A percentile compares a stretch with the other conserved stretches of the same genome.
Evolutionary conservation across 2,113 vertebrate genomes (phyloP).

Genomic region (Halichoeres trimaculatus): DNA sequence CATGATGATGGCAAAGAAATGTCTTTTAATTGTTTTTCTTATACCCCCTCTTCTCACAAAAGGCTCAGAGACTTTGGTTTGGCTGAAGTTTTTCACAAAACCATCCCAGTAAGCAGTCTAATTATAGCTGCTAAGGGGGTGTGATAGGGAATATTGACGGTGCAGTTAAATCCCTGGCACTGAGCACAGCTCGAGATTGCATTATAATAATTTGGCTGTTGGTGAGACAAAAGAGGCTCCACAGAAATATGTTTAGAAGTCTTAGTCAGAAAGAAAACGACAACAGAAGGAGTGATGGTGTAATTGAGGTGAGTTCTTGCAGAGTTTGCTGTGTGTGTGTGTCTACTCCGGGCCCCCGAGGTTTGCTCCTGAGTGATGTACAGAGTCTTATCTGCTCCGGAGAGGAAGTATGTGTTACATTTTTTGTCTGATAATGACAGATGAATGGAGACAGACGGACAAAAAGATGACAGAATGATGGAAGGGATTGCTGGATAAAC

Average conservation of each 20-base stretch:
- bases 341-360: constrained; percentile 2
- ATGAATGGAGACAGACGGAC: constrained; percentile 68
- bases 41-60: constrained; percentile 32
- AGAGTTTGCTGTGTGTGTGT: constrained; percentile 36
- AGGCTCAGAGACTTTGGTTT: constrained; percentile 39
- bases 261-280: constrained; percentile 48
- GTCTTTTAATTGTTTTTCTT: constrained; percentile 40
- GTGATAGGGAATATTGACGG: constrained; percentile 59
- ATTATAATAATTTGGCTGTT: constrained; percentile 64
- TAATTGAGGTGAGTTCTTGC: constrained; percentile 56
- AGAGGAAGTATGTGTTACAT: constrained; percentile 64
- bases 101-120: constrained; percentile 53
- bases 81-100: constrained; percentile 50
- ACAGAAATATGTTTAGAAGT: constrained; percentile 38
- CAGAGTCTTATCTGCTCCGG: constrained; percentile 53
- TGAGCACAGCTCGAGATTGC: constrained; percentile 56
- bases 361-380: constrained; percentile 58
- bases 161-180: constrained; percentile 68
- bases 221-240: constrained; percentile 49
- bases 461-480: constrained; percentile 66
- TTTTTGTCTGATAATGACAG: constrained; percentile 69
- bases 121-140: constrained; percentile 65
- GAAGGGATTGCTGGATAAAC: constrained; percentile 67
- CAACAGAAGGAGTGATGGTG: constrained; percentile 55
- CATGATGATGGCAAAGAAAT: constrained; percentile 33